Percentiles rank a stretch among this genome's conserved stretches.
These are phyloP conservation scores for Coracias cyanogaster DNA, from an alignment of 2,797 vertebrate species.

Conservation along the genomic window DNA sequence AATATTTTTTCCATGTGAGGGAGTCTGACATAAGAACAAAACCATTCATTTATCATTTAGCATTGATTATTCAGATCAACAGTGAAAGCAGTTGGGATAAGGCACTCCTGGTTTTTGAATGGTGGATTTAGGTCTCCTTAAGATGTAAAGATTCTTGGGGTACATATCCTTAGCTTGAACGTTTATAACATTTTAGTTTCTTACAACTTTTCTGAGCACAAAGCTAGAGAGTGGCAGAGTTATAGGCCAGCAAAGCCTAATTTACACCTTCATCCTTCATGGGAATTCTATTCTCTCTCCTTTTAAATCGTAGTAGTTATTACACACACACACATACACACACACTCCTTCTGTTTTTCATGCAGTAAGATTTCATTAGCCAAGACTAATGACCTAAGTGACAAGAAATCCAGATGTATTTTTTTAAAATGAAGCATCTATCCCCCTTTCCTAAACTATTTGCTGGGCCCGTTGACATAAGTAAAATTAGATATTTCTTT, in stretches of 20 bases:
- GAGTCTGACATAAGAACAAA: background rate
- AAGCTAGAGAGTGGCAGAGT: background rate
- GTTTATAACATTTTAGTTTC: background rate
- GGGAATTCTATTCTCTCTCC: background rate
- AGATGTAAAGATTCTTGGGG: background rate
- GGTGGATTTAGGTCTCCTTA: background rate
- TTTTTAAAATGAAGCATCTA: constrained; percentile 11
- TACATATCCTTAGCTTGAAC: background rate
- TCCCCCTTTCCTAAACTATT: background rate
- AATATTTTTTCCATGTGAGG: background rate
- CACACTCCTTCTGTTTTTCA: background rate
- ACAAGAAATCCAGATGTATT: background rate
- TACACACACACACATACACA: background rate
- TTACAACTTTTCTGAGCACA: background rate
- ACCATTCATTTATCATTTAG: background rate
- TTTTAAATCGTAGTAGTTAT: background rate
- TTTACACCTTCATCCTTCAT: background rate
- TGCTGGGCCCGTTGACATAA: background rate
- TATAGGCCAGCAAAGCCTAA: background rate
- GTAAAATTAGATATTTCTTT: background rate
- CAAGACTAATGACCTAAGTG: background rate
- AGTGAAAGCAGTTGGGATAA: background rate
- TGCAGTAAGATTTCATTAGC: background rate
- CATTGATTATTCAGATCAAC: background rate
- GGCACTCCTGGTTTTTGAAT: background rate